Percentiles rank a stretch among this genome's conserved stretches.
Evolutionary conservation across 2,113 vertebrate species (phyloP).

Genomic region (Oreochromis aureus): DNA sequence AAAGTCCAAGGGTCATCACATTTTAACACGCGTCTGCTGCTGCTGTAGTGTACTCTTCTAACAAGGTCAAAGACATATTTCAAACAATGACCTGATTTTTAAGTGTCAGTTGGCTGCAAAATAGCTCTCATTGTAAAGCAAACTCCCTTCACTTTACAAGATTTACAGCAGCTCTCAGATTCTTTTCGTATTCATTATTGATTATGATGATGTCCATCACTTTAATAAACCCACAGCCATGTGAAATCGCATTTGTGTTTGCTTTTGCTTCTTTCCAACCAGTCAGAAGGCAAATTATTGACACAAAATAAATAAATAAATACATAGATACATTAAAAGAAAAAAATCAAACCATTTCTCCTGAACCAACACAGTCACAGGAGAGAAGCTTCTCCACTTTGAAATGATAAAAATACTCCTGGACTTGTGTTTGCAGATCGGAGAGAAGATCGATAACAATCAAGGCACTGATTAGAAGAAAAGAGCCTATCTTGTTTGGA

Average conservation of each 20-base stretch:
- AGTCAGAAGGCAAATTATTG: neutral
- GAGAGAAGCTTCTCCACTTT: neutral
- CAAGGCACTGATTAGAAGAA: conserved; percentile 2
- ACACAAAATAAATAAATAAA: neutral
- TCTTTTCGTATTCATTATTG: conserved; percentile 22
- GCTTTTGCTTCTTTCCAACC: neutral
- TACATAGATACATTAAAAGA: neutral
- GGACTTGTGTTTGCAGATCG: conserved; percentile 6
- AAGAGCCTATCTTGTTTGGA: neutral
- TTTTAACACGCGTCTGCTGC: neutral
- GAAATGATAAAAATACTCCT: conserved; percentile 17
- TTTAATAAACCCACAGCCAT: conserved; percentile 25
- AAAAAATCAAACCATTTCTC: neutral
- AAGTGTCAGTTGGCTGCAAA: neutral
- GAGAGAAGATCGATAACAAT: conserved; percentile 33
- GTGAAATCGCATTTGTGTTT: neutral
- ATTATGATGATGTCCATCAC: neutral
- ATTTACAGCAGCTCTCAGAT: neutral
- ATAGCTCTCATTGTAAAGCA: neutral
- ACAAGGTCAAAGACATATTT: neutral
- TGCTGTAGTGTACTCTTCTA: neutral
- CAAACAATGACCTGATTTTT: neutral
- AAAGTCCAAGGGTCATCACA: neutral
- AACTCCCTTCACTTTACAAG: neutral
- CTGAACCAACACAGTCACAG: neutral